Evolutionary conservation across 2,113 vertebrate species (phyloP).

Genomic region (Emydura subglobosa): DNA sequence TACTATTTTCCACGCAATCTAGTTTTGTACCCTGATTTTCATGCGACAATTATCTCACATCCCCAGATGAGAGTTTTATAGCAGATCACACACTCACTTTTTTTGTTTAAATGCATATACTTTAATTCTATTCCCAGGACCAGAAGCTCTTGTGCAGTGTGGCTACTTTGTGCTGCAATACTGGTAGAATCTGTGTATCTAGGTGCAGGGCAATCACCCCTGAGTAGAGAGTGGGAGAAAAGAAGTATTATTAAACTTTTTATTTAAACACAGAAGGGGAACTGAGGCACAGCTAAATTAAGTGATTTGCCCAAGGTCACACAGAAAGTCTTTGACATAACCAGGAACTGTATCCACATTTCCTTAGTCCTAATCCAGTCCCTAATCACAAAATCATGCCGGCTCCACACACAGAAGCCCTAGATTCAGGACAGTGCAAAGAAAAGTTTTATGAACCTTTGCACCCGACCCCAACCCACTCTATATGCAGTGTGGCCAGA

Average conservation of each 20-base stretch:
- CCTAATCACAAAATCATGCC: conserved; percentile 20
- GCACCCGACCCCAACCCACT: not conserved
- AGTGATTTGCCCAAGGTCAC: not conserved
- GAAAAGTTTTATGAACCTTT: not conserved
- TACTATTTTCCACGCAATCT: conserved; percentile 39
- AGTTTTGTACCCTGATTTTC: conserved; percentile 40
- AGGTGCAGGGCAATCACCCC: not conserved
- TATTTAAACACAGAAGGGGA: conserved; percentile 32
- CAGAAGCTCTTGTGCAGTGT: not conserved
- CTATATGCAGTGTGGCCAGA: not conserved
- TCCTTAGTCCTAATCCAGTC: not conserved
- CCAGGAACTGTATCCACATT: not conserved
- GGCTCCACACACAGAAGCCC: not conserved
- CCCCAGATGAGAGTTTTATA: not conserved
- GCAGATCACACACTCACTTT: conserved; percentile 21
- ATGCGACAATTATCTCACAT: not conserved
- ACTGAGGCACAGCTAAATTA: conserved; percentile 16
- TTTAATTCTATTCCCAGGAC: not conserved
- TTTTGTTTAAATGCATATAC: not conserved
- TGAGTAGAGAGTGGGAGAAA: not conserved
- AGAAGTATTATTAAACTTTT: not conserved
- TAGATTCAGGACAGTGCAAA: not conserved
- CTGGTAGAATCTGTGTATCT: not conserved
- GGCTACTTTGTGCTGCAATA: not conserved
- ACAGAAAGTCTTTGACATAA: conserved; percentile 23